These are phyloP conservation scores for Mormyrus hasselquistii DNA, from an alignment of 2,797 vertebrate species.

Conservation along the genomic window DNA sequence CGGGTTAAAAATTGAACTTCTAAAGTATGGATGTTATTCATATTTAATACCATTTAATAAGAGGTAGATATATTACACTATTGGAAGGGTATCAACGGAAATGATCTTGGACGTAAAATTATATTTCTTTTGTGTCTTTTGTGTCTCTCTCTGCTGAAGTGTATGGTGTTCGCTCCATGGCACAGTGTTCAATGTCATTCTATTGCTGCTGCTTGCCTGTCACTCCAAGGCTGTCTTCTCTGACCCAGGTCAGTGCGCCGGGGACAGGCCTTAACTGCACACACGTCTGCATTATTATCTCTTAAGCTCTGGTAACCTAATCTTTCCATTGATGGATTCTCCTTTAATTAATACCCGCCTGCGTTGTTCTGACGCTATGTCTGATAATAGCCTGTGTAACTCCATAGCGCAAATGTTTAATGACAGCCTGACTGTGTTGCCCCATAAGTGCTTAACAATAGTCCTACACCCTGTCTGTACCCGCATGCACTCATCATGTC, in stretches of 20 bases:
- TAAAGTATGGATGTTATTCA: not conserved
- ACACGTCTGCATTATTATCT: not conserved
- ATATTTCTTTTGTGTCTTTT: not conserved
- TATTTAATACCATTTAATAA: not conserved
- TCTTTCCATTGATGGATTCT: not conserved
- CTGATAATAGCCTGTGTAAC: not conserved
- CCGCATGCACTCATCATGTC: not conserved
- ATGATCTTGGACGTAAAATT: not conserved
- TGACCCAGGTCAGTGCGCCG: slow-evolving; percentile 61
- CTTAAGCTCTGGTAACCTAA: not conserved
- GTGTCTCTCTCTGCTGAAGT: slow-evolving; percentile 39
- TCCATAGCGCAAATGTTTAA: not conserved
- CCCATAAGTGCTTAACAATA: not conserved
- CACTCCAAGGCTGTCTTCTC: slow-evolving; percentile 72
- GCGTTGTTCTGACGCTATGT: not conserved
- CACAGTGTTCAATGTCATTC: slow-evolving; percentile 63
- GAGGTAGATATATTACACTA: not conserved
- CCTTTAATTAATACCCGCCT: not conserved
- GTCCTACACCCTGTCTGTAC: not conserved
- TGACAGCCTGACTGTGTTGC: not conserved
- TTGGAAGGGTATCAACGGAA: not conserved
- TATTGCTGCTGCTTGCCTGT: slow-evolving; percentile 68
- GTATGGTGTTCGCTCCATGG: slow-evolving; percentile 69
- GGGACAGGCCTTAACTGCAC: not conserved
- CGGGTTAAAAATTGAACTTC: not conserved